Conservation (phyloP, 2,797 vertebrate genomes). For the Mico argentatus region DNA sequence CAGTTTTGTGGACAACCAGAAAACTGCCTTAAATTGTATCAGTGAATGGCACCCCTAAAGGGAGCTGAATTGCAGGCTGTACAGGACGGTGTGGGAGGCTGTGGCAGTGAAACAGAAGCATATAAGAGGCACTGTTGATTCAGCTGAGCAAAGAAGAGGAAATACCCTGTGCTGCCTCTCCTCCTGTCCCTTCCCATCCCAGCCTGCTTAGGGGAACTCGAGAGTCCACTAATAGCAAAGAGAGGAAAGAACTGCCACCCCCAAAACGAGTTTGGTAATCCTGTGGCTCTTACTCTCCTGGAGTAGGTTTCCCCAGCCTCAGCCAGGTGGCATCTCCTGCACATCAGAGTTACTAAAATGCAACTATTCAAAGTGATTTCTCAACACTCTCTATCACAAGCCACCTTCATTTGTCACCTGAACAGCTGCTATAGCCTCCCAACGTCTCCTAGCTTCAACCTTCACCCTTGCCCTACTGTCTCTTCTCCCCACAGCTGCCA, state of each 20-base stretch:
- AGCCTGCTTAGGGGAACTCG: not conserved
- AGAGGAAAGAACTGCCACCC: not conserved
- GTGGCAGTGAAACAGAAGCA: not conserved
- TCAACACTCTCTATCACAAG: not conserved
- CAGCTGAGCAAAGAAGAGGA: not conserved
- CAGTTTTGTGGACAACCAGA: not conserved
- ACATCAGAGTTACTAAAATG: not conserved
- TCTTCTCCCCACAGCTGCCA: not conserved
- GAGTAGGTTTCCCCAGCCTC: not conserved
- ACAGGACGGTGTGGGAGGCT: accelerated
- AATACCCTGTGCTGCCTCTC: no score
- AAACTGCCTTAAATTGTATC: not conserved
- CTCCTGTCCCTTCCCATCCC: accelerated
- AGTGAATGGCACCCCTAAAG: accelerated
- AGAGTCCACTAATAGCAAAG: not conserved
- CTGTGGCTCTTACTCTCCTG: not conserved
- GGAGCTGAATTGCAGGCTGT: not conserved
- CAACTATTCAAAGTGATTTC: not conserved
- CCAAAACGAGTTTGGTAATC: not conserved
- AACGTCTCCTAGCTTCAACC: not conserved
- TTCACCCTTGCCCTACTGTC: not conserved
- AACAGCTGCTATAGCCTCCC: not conserved
- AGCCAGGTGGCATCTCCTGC: not conserved
- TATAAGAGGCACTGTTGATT: not conserved
- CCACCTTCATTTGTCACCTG: not conserved